These are phyloP conservation scores for Drosophila bipectinata DNA, from an alignment of 1,140 invertebrate genomes.

Conservation along the genomic window DNA sequence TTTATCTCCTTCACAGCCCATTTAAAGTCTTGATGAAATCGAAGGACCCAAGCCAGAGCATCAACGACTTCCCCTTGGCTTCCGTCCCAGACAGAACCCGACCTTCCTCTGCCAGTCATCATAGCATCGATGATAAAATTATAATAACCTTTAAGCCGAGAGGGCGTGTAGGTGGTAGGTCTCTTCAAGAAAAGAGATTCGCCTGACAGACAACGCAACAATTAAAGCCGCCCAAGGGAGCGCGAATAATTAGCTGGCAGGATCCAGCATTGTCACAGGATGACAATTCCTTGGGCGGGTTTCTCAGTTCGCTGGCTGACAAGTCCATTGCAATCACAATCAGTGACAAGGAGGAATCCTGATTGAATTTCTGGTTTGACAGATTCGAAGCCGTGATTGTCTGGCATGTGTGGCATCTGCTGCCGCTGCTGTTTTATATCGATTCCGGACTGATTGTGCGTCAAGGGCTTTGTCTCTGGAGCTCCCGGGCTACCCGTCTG, in stretches of 20 bases:
- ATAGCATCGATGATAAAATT: conserved; percentile 46
- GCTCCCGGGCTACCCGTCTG: too few relatives aligned
- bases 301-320: conserved; percentile 50
- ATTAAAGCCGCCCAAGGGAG: conserved; percentile 32
- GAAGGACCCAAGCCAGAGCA: not conserved
- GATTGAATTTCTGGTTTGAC: conserved; percentile 69
- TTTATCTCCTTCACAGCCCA: too few relatives aligned
- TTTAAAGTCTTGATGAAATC: too few relatives aligned
- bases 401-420: conserved; percentile 54
- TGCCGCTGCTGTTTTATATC: conserved; percentile 39
- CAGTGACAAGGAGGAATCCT: conserved; percentile 35
- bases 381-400: conserved; percentile 59
- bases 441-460: conserved; percentile 23
- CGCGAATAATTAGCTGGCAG: conserved; percentile 65
- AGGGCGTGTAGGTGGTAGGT: not conserved
- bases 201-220: conserved; percentile 6
- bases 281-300: conserved; percentile 30
- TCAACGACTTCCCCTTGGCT: conserved; percentile 35
- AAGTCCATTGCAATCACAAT: conserved; percentile 27
- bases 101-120: conserved; percentile 26
- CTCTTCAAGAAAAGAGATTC: conserved; percentile 1
- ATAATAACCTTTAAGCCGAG: conserved; percentile 35
- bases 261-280: conserved; percentile 6
- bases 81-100: conserved; percentile 24
- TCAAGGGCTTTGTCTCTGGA: conserved; percentile 24